These are phyloP conservation scores for Rhorus exstirpatorius DNA, from an alignment of 2,888 invertebrate genomes.

Conservation along the genomic window DNA sequence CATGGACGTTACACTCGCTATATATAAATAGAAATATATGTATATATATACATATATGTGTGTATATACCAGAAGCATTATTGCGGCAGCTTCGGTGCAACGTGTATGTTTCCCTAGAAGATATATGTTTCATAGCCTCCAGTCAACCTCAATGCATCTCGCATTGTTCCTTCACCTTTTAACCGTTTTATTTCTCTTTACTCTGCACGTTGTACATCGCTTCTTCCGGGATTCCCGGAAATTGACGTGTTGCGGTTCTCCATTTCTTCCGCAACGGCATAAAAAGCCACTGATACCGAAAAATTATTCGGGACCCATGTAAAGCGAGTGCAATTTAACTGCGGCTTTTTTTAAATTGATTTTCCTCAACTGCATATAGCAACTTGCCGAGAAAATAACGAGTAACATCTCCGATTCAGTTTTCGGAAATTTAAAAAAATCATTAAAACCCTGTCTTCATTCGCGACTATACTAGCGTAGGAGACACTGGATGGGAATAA, in stretches of 20 bases:
- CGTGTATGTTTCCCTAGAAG: not conserved
- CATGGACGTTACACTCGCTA: slow-evolving; percentile 2
- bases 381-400: slow-evolving; percentile 12
- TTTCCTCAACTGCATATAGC: slow-evolving; percentile 1
- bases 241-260: slow-evolving; percentile 22
- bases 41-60: slow-evolving; percentile 5
- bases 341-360: slow-evolving; percentile 25
- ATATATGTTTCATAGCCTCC: slow-evolving; percentile 25
- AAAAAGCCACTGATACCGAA: slow-evolving; percentile 33
- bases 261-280: not conserved
- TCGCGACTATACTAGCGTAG: not conserved
- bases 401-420: not conserved
- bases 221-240: slow-evolving; percentile 10
- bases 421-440: not conserved
- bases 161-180: slow-evolving; percentile 6
- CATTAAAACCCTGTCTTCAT: not conserved
- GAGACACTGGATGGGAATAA: not conserved
- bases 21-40: slow-evolving; percentile 15
- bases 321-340: slow-evolving; percentile 8
- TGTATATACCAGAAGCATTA: not conserved
- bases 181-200: slow-evolving; percentile 1
- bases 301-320: slow-evolving; percentile 9
- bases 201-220: not conserved
- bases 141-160: slow-evolving; percentile 37
- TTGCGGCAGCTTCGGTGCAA: slow-evolving; percentile 9